Evolutionary conservation across 2,888 invertebrate species (phyloP).

Genomic region (Caenorhabditis sinica): DNA sequence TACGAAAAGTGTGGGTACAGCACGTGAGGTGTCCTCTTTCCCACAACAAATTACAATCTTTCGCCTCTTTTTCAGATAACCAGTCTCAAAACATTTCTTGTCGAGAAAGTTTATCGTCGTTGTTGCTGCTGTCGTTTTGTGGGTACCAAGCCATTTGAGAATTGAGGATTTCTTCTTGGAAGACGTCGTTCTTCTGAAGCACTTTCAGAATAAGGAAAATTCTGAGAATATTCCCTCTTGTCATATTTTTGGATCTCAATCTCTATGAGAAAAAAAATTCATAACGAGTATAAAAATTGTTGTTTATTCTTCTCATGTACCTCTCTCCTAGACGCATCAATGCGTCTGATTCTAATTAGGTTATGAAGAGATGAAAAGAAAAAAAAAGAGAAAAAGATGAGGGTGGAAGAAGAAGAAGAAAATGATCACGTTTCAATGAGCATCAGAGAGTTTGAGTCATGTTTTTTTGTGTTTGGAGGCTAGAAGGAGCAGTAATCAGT

Average conservation of each 20-base stretch:
- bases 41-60: neutral
- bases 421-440: constrained; percentile 13
- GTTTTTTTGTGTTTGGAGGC: too few species aligned
- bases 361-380: constrained; percentile 18
- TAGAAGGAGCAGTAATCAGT: too few species aligned
- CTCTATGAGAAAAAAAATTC: neutral
- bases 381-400: constrained; percentile 8
- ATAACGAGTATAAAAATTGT: constrained; percentile 29
- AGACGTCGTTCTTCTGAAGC: neutral
- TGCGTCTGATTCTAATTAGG: constrained; percentile 37
- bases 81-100: constrained; percentile 5
- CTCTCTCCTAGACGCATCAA: neutral
- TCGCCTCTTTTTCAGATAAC: neutral
- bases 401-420: neutral
- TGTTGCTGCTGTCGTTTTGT: neutral
- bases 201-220: neutral
- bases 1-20: constrained; percentile 36
- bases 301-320: neutral
- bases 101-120: neutral
- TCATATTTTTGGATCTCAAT: constrained; percentile 18
- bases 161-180: neutral
- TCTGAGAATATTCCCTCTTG: constrained; percentile 2
- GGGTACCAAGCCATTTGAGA: too few species aligned
- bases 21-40: constrained; percentile 26
- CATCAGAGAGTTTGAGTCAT: too few species aligned